Base-by-base conservation (phyloP, 2,797 vertebrate species). In the Pipistrellus kuhlii region DNA sequence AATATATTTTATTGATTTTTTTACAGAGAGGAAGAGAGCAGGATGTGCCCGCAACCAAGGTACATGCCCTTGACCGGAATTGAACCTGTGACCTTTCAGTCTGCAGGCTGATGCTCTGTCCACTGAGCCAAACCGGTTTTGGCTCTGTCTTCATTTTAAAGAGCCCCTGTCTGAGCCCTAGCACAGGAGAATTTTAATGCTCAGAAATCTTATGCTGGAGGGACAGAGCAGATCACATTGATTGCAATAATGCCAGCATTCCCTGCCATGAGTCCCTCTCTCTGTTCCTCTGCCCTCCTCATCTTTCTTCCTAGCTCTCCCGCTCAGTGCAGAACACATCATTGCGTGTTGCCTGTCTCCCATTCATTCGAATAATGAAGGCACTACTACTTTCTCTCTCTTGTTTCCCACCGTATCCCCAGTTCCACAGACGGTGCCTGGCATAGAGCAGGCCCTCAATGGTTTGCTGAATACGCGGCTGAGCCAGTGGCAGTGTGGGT, bases 241-340 rank as follows among this genome's bases (percentile, higher is more conserved):
- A 35, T 32, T 32, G 20, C 38, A 73, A 13, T 5, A 5, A 8
- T 11, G 41, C 20, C 30, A 3, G 10, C 23, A 8, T 8, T 53
- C 2, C 20, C 15, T 15, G 17, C 35, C 21, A 18, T 0, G 8
- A 41, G 3, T 2, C 10, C 10, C 4, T 69, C 17, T 7, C 21
- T 10, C n/a, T 6, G 1, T 4, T 8, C 7, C 7, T 6, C 8
- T 2, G 13, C 3, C n/a, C 15, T 17, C 53, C 64, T 69, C 57
- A 44, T 51, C 48, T 76, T 25, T 66, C 71, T 62, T 84, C 15
- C 27, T 32, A 17, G 2, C 6, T 51, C 23, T 68, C 20, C 32
- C 5, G 25, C 5, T 69, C 64, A 69, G 27, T 38, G 17, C 15
- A 66, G 12, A 8, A 9, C 3, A 20, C 14, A n/a, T 46, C 38